A percentile compares a stretch with the other conserved stretches of the same genome.
Conservation (phyloP, 2,888 invertebrate genomes). For the Heliconius erato region DNA sequence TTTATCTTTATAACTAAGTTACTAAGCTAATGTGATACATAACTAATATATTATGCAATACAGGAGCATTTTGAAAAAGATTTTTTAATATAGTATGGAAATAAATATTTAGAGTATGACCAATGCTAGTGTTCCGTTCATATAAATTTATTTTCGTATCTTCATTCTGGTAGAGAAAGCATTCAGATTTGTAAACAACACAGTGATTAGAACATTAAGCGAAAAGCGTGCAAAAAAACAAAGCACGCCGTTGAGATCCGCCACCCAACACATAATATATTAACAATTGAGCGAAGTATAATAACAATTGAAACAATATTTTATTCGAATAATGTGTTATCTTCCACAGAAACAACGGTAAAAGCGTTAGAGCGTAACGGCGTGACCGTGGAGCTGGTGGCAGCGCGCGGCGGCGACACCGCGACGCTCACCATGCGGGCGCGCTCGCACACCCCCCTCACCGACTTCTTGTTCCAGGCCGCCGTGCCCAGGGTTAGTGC, state of each 20-base stretch:
- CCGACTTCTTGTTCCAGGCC: slow-evolving; percentile 98
- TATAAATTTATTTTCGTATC: too few relatives aligned
- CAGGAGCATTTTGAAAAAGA: too few relatives aligned
- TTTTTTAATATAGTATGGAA: too few relatives aligned
- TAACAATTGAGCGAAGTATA: not conserved
- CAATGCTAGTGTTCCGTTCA: too few relatives aligned
- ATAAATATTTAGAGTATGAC: too few relatives aligned
- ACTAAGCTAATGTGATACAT: too few relatives aligned
- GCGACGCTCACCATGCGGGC: slow-evolving; percentile 92
- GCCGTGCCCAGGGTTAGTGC: slow-evolving; percentile 94
- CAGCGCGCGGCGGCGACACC: slow-evolving; percentile 86
- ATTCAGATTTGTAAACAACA: too few relatives aligned
- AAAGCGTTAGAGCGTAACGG: slow-evolving; percentile 95
- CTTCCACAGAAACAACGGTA: slow-evolving; percentile 74
- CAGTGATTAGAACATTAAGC: too few relatives aligned
- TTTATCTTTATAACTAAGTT: too few relatives aligned
- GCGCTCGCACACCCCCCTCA: slow-evolving; percentile 91
- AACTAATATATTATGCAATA: too few relatives aligned
- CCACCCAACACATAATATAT: not conserved
- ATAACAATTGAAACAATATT: not conserved
- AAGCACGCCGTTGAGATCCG: not conserved
- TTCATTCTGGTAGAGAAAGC: too few relatives aligned
- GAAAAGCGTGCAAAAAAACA: not conserved
- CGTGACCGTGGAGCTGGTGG: slow-evolving; percentile 91
- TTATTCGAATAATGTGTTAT: not conserved